Base-by-base conservation (phyloP, 2,113 vertebrate genomes). In the Struthidea cinerea region DNA sequence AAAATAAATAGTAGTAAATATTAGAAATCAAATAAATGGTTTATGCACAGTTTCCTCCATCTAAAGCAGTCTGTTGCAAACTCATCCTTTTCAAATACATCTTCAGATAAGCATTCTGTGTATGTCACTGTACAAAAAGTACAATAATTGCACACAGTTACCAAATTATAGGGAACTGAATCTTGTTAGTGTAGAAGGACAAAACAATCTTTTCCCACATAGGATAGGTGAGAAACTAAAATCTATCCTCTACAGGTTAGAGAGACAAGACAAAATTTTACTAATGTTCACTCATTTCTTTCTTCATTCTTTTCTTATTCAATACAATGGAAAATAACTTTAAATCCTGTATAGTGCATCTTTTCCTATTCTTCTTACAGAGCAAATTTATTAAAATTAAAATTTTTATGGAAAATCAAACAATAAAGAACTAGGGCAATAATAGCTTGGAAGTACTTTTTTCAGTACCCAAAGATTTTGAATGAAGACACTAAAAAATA, bases 351-450 rank as follows among this genome's bases (percentile, higher is more conserved):
- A 78, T n/a, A 14, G 84, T 19, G 70, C 10, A 5, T 55, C 89
- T 37, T 37, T 90, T n/a, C 60, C 41, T 33, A 84, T 88, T 90
- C 23, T 87, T 16, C 28, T 64, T 93, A 92, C 47, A 73, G 71
- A 59, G 11, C 1, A 37, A 37, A 56, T n/a, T 16, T 71, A 53
- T 19, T 1, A 4, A 47, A 91, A 57, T 75, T 53, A 93, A 87
- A 87, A n/a, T 59, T 70, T n/a, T 57, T 75, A 92, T 85, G 61
- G 39, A 96, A 96, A 94, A 93, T 32, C 11, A 24, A 85, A 84
- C 53, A 93, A 92, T 90, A 91, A 89, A 90, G 46, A 68, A 94
- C 4, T 87, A 57, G 46, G 67, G 24, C 14, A 95, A 65, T 73
- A 73, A 85, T 56, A 77, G 50, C 73, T 95, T 73, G 57, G 50